Percentiles rank a stretch among this genome's conserved stretches.
phyloP scores from a whole-genome alignment of 2,113 vertebrate genomes.

The Nothobranchius kuhntae region DNA sequence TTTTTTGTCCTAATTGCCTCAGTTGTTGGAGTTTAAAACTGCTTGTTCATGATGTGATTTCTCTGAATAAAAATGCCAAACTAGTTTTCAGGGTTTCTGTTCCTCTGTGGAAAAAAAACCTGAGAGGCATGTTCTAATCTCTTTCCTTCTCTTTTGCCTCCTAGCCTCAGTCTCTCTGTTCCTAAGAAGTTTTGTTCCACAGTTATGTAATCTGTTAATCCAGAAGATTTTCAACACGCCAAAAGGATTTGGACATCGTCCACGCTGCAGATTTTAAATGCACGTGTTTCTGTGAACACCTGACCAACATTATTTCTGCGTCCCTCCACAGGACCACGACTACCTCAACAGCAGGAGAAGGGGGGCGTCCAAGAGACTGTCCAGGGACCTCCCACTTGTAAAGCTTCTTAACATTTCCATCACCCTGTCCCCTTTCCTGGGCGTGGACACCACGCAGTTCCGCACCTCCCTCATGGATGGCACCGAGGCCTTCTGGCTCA shows the following conservation, averaged over 20 bases:
- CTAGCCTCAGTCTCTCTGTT: constrained; percentile 25
- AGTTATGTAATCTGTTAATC: constrained; percentile 51
- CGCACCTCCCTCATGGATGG: constrained; percentile 79
- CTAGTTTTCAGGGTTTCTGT: fast-evolving
- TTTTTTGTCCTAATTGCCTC: constrained; percentile 8
- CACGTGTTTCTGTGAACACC: neutral
- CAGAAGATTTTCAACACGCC: constrained; percentile 29
- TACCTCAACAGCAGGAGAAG: constrained; percentile 77
- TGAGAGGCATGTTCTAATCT: constrained; percentile 31
- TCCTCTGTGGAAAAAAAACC: neutral
- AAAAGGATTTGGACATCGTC: constrained; percentile 25
- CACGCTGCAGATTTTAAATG: neutral
- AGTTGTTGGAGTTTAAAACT: too few species aligned
- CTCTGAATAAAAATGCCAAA: constrained; percentile 6
- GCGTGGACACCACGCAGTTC: constrained; percentile 82
- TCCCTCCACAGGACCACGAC: constrained; percentile 71
- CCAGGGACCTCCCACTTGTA: constrained; percentile 76
- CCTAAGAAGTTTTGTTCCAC: constrained; percentile 44
- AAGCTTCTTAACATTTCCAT: constrained; percentile 85
- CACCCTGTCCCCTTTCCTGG: constrained; percentile 84
- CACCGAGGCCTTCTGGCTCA: constrained; percentile 81
- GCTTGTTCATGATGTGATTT: neutral
- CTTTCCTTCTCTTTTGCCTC: constrained; percentile 28
- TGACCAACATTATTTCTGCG: neutral
- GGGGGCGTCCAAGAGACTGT: constrained; percentile 66